Evolutionary conservation across 2,113 vertebrate species (phyloP).

Genomic region (Laticauda laticaudata): DNA sequence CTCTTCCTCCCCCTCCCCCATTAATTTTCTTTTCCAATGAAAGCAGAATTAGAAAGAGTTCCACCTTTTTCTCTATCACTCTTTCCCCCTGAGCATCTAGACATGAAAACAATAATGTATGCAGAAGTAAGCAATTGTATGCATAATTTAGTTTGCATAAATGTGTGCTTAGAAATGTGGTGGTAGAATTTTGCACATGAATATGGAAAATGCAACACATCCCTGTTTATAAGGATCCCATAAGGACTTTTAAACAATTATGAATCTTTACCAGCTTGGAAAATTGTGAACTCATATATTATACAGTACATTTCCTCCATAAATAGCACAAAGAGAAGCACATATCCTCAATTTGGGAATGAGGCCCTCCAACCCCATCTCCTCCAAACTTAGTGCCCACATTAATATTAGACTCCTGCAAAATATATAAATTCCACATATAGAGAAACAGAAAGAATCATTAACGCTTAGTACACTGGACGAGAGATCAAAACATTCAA

Average conservation of each 20-base stretch:
- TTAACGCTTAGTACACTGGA: slow-evolving; percentile 38
- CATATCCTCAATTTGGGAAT: background rate
- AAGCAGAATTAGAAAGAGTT: background rate
- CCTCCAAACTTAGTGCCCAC: background rate
- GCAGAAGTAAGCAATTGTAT: background rate
- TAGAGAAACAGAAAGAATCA: slow-evolving; percentile 10
- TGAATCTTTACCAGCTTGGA: slow-evolving; percentile 20
- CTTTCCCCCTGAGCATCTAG: background rate
- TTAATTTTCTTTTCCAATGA: background rate
- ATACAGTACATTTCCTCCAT: slow-evolving; percentile 2
- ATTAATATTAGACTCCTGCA: slow-evolving; percentile 34
- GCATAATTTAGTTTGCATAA: background rate
- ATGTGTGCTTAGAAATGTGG: background rate
- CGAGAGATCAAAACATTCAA: slow-evolving; percentile 47
- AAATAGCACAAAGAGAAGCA: slow-evolving; percentile 35
- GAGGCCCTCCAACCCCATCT: background rate
- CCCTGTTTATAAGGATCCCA: background rate
- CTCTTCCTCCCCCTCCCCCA: too few species aligned
- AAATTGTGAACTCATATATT: background rate
- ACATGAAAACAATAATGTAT: background rate
- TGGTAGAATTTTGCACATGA: background rate
- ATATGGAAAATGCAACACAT: background rate
- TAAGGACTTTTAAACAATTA: slow-evolving; percentile 67
- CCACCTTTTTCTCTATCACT: background rate
- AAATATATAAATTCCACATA: slow-evolving; percentile 18